These are phyloP conservation scores for Ariopsis seemanni DNA, from an alignment of 2,113 vertebrate genomes.

Conservation along the genomic window DNA sequence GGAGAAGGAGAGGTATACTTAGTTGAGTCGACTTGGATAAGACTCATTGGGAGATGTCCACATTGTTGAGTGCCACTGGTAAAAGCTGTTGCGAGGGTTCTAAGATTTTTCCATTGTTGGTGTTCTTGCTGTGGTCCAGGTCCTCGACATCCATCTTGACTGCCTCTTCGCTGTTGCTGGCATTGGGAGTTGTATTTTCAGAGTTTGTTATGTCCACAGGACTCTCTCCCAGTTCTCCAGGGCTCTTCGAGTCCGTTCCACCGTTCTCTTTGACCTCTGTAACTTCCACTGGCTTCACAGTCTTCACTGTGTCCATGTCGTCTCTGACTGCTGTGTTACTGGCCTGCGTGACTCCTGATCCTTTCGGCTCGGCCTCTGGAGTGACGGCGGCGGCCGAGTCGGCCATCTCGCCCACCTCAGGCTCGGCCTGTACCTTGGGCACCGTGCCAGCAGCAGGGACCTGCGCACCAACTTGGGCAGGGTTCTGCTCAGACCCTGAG, in stretches of 20 bases:
- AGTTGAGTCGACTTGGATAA: conserved; percentile 66
- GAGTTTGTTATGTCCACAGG: background rate
- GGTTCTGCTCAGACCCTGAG: conserved; percentile 25
- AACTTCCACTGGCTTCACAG: conserved; percentile 24
- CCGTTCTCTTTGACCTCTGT: conserved; percentile 48
- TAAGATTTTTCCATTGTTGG: conserved; percentile 77
- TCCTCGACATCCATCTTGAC: conserved; percentile 30
- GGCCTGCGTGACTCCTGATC: conserved; percentile 38
- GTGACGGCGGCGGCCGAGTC: conserved; percentile 36
- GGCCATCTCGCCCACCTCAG: conserved; percentile 40
- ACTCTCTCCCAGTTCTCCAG: conserved; percentile 1
- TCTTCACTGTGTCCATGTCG: conserved; percentile 15
- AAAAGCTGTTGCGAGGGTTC: conserved; percentile 73
- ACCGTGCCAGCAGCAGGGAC: conserved; percentile 32
- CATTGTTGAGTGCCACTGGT: conserved; percentile 71
- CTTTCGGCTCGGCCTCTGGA: conserved; percentile 47
- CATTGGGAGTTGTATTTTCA: conserved; percentile 31
- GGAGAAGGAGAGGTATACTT: conserved; percentile 65
- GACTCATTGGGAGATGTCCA: conserved; percentile 89
- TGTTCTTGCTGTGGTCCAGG: conserved; percentile 68
- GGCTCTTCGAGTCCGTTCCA: conserved; percentile 30
- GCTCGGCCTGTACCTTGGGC: conserved; percentile 36
- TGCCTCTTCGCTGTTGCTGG: conserved; percentile 50
- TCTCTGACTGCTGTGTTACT: conserved; percentile 23
- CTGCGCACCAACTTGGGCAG: conserved; percentile 31